phyloP scores from a whole-genome alignment of 2,797 vertebrate species.

The Coluber constrictor region DNA sequence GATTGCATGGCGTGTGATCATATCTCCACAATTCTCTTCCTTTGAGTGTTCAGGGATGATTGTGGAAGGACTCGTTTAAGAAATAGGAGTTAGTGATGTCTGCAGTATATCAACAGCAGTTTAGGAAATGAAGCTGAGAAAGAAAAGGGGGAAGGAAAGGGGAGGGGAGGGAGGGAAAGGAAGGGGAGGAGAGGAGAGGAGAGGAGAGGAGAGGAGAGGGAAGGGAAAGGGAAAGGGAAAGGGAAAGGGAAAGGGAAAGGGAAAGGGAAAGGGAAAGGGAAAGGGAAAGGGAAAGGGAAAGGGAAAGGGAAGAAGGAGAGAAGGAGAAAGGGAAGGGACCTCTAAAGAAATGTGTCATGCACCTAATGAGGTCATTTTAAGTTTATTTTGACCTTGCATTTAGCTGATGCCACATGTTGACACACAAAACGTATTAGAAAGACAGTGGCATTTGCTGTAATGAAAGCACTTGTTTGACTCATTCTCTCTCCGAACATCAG shows the following conservation, averaged over 20 bases:
- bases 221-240: not conserved
- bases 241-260: not conserved
- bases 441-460: constrained; percentile 18
- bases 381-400: constrained; percentile 48
- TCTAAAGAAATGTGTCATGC: constrained; percentile 48
- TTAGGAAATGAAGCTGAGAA: constrained; percentile 52
- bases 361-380: constrained; percentile 46
- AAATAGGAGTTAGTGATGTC: constrained; percentile 36
- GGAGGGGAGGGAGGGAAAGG: not conserved
- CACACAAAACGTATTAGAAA: constrained; percentile 28
- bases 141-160: constrained; percentile 23
- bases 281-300: not conserved
- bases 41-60: constrained; percentile 15
- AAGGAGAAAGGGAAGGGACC: not conserved
- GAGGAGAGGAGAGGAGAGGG: constrained; percentile 36
- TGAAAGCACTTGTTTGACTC: constrained; percentile 3
- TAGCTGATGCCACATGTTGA: constrained; percentile 51
- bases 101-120: constrained; percentile 50
- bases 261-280: not conserved
- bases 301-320: not conserved
- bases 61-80: constrained; percentile 35
- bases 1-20: constrained; percentile 13
- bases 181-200: not conserved
- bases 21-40: not conserved
- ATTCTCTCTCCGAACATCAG: constrained; percentile 1